Base-by-base conservation (phyloP, 2,888 invertebrate genomes). In the Pristionchus fissidentatus region DNA sequence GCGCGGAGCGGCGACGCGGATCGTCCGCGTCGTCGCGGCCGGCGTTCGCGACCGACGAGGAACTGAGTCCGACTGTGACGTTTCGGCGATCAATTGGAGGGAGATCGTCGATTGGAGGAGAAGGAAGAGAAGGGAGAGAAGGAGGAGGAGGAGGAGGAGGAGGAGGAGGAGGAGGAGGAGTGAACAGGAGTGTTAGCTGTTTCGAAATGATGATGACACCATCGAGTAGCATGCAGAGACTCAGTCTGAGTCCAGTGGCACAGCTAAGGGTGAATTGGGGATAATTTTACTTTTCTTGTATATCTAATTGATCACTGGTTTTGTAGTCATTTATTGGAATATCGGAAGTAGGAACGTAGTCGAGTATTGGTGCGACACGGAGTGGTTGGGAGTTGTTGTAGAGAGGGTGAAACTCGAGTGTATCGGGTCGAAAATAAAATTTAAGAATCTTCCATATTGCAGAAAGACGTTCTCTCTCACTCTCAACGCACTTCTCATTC, bases 401-500 rank as follows among this genome's bases (percentile, higher is more conserved):
- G 52, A 35, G 66, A 4, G n/a, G 62, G 70, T 41, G 70, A 70
- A 43, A 19, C 41, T 0, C 22, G 55, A n/a, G 55, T 13, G n/a
- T 55, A n/a, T n/a, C 55, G 55, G 55, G 55, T 55, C 8, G 78
- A 55, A 55, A 57, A 10, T 15, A 35, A 22, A 66, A 35, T 13
- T n/a, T 77, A 26, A 81, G 29, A 52, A 5, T 38, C 3, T 46
- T 32, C 4, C 13, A 32, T 13, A n/a, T 86, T 87, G 78, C 84
- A 88, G 88, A 88, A 87, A 52, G 88, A 88, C 78, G 84, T 88
- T 41, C 85, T 85, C 32, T 79, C 85, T 3, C 81, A 84, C 66
- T 84, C 86, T 10, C 83, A 84, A 15, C 84, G 83, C 4, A 66
- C 77, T 46, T 57, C 85, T 3, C 73, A 84, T n/a, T 66, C 80